Percentiles rank a stretch among this genome's conserved stretches.
These are phyloP conservation scores for Pelodytes ibericus DNA, from an alignment of 2,797 vertebrate genomes.

Conservation along the genomic window DNA sequence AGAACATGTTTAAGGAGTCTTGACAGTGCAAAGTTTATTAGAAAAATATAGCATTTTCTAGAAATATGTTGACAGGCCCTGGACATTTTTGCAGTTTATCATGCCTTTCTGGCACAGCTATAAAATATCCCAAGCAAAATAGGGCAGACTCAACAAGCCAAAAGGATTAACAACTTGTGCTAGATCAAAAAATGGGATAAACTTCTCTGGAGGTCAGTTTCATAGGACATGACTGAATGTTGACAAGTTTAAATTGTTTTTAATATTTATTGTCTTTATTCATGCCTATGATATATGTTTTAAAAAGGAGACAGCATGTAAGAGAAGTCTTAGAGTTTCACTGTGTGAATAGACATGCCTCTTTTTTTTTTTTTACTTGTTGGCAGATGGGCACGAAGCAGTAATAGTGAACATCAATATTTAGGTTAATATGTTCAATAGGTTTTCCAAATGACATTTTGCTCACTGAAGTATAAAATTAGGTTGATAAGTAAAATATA, in stretches of 20 bases:
- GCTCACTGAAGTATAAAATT: too few relatives aligned
- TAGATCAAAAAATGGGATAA: conserved; percentile 13
- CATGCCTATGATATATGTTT: too few relatives aligned
- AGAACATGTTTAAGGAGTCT: conserved; percentile 10
- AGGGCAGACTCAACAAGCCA: conserved; percentile 19
- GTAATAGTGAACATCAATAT: too few relatives aligned
- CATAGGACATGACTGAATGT: background rate
- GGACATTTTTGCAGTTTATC: conserved; percentile 34
- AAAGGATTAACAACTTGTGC: conserved; percentile 9
- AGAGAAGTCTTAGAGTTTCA: too few relatives aligned
- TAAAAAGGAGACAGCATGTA: too few relatives aligned
- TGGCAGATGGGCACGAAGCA: too few relatives aligned
- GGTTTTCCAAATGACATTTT: too few relatives aligned
- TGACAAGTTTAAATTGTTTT: conserved; percentile 16
- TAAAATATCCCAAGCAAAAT: conserved; percentile 31
- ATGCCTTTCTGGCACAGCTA: conserved; percentile 22
- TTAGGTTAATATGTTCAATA: too few relatives aligned
- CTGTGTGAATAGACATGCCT: too few relatives aligned
- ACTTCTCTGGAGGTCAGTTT: background rate
- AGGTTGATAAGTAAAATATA: too few relatives aligned
- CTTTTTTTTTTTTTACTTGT: too few relatives aligned
- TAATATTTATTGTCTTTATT: background rate
- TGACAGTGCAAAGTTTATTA: conserved; percentile 34
- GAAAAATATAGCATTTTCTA: conserved; percentile 33
- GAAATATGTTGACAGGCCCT: conserved; percentile 41